Base-by-base conservation (phyloP, 2,113 vertebrate genomes). In the Hypomesus transpacificus region DNA sequence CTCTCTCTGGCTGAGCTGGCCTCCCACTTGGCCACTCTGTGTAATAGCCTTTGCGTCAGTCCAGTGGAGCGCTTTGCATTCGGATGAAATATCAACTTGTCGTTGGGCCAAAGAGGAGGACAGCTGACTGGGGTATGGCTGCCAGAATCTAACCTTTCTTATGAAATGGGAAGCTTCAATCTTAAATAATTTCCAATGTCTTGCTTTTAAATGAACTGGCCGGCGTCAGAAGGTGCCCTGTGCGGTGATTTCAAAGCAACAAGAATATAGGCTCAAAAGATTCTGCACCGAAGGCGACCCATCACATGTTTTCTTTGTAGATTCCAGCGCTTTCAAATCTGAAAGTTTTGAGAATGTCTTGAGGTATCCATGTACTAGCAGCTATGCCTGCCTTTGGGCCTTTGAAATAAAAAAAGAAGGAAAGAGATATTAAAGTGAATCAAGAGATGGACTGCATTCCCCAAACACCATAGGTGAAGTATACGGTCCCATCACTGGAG, bases 31-130 rank as follows among this genome's bases (percentile, higher is more conserved):
- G 80, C 85, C 86, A 89, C 88, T 90, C 86, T 89, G 87, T 84
- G 80, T 89, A 90, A 90, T 90, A 85, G 88, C 84, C 86, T 86
- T 81, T 86, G 82, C 85, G 86, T 88, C 80, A 85, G 84, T 81
- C 80, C 71, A 79, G 72, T n/a, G 66, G 70, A 84, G 80, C 83
- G 24, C 61, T 52, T 20, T 80, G 85, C 82, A 85, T 89, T 89
- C 82, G 87, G 84, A 90, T 89, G 85, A 89, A 92, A 91, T 90
- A 92, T 90, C 86, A 90, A 81, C 79, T 89, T 89, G 87, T 89
- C 81, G 77, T 74, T 20, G 46, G 1, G 88, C 91, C 88, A 90
- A 85, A 46, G 75, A 84, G 82, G 82, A 82, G 46, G 84, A 82
- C 84, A 87, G 87, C 80, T 78, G 86, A 86, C 78, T 82, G 68